Evolutionary conservation across 2,888 invertebrate genomes (phyloP), one percentile per base, ranked within the genome.

Genomic region (Omphaloscelis lunosa): DNA sequence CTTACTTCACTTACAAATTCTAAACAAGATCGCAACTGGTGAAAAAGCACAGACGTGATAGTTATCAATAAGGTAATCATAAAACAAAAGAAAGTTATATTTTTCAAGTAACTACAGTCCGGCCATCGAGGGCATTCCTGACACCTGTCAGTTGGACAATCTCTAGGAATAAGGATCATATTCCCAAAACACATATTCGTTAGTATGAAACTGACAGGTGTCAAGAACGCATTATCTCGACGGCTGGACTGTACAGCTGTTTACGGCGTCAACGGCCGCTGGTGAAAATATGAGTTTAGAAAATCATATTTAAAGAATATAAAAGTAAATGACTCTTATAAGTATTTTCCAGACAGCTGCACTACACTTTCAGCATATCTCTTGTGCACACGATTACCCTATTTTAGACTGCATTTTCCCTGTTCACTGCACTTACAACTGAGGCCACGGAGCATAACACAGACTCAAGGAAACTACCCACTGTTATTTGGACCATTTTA

Each of bases 351-450:
- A 6, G 23, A 34, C 17, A 23, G 17, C 27, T 12, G 11, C 45
- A 48, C 20, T 7, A 66, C 20, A 27, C 48, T 27, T 29, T 29
- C 23, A 48, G 66, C 23, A 23, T 29, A 67, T 15, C 20, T 29
- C 51, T 34, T 45, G 12, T 67, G 79, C 67, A 77, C 71, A 53
- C 82, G 45, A 77, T 84, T 86, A 82, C 79, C 77, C 73, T 68
- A 82, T 70, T 82, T 86, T 68, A 48, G 69, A 66, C 61, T 58
- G 45, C 59, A 75, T 86, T 72, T 80, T 59, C 72, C 27, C 66
- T 65, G 58, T 65, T 66, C 66, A 61, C 73, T 81, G 68, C 58
- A 68, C 58, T 78, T 75, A 75, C 41, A 79, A 79, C 67, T 34
- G 67, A 79, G 79, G 77, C 74, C 75, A 65, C 61, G 12, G 62